Conservation (phyloP, 2,797 vertebrate species). For the Presbytis comata region DNA sequence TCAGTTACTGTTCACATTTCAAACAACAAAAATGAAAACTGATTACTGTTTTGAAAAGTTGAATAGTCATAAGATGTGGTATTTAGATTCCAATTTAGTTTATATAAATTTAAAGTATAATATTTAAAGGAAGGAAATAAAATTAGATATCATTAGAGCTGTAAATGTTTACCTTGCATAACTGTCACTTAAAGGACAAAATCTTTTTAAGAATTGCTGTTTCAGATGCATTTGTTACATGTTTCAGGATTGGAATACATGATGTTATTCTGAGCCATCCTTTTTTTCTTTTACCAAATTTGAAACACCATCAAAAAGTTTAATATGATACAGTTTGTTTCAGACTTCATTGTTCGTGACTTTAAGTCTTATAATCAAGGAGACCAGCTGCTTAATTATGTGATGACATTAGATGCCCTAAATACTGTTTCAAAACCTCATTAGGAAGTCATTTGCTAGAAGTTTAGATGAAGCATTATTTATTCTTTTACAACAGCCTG, state of each 20-base stretch:
- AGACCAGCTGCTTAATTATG: constrained; percentile 17
- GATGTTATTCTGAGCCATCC: neutral
- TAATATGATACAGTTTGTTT: neutral
- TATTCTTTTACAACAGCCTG: constrained; percentile 17
- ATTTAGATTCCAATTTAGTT: neutral
- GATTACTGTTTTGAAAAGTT: neutral
- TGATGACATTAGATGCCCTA: constrained; percentile 48
- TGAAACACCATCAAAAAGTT: neutral
- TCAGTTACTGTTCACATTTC: neutral
- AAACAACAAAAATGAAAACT: neutral
- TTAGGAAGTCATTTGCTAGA: constrained; percentile 56
- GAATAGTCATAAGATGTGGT: neutral
- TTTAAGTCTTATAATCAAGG: constrained; percentile 51
- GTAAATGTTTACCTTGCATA: neutral
- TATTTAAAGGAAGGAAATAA: neutral
- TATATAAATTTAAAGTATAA: neutral
- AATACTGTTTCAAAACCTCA: constrained; percentile 37
- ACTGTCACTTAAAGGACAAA: neutral
- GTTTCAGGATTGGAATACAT: neutral
- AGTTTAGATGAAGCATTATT: neutral
- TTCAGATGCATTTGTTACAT: neutral
- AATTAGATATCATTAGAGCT: neutral
- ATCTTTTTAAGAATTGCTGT: neutral
- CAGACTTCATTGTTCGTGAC: neutral
- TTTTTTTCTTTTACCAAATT: neutral